Base-by-base conservation (phyloP, 2,888 invertebrate species). In the Leptinotarsa tumamoca region DNA sequence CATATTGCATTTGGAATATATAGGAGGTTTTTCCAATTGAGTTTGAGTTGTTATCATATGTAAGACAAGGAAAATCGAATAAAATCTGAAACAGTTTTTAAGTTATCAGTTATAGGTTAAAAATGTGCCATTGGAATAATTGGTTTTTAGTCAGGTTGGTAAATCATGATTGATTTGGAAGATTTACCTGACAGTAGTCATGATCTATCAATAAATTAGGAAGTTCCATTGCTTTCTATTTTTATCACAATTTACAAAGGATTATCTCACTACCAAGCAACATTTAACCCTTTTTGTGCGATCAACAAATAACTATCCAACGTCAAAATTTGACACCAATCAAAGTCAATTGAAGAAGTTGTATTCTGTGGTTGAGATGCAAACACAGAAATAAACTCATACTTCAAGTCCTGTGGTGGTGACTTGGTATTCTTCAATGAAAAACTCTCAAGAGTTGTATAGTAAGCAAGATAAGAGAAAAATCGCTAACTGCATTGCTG, bases 141-240 rank as follows among this genome's bases (percentile, higher is more conserved):
- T 21, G 58, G 58, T 1, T 23, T 23, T 23, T 27, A 2, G 21
- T 23, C 58, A 23, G 1, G 3, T 23, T 4, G 4, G 18, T 56
- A n/a, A 58, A 13, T 4, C 7, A 14, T 23, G 23, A 23, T 58
- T 13, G 7, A 17, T 27, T 43, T 10, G 5, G n/a, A 43, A 15
- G n/a, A 43, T 7, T 43, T 27, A 63, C 63, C 63, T 63, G 63
- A 63, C 63, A 63, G 33, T 63, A 63, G n/a, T 63, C 63, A 43
- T 63, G 63, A 63, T 63, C 63, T 63, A 63, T 63, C 43, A 63
- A 43, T 43, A 63, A 63, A 43, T 63, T 63, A 17, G 63, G 63
- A 33, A 63, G 27, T n/a, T 63, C 63, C 63, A 63, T 63, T 3
- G 15, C n/a, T n/a, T 23, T 13, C 17, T 23, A 15, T 21, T 4